A percentile compares a stretch with the other conserved stretches of the same genome.
Conservation (phyloP, 2,888 invertebrate species). For the Agapostemon virescens region DNA sequence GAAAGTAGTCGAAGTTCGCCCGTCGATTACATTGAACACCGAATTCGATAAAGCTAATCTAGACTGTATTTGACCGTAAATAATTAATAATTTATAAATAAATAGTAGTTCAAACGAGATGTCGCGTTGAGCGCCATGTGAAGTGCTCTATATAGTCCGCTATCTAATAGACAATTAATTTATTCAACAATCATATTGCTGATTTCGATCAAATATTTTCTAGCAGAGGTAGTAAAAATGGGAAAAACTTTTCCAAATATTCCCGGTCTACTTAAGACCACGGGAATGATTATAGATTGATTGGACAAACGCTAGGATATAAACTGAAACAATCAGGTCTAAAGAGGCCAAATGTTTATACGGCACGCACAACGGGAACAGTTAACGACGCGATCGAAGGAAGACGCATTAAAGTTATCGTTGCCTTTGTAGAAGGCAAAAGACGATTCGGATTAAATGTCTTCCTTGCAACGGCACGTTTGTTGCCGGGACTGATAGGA, state of each 20-base stretch:
- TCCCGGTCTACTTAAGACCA: not conserved
- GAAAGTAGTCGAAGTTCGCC: too few species aligned
- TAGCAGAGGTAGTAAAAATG: not conserved
- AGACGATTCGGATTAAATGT: not conserved
- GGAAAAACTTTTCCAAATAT: not conserved
- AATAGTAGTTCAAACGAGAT: too few species aligned
- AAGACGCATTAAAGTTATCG: not conserved
- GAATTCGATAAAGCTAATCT: too few species aligned
- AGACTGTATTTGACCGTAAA: too few species aligned
- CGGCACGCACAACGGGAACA: not conserved
- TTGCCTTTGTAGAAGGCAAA: not conserved
- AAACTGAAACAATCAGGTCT: not conserved
- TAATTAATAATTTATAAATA: too few species aligned
- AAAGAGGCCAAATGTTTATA: not conserved
- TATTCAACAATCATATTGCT: not conserved
- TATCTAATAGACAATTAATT: not conserved
- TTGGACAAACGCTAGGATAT: not conserved
- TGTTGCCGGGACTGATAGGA: constrained; percentile 11
- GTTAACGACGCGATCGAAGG: not conserved
- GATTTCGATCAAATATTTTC: not conserved
- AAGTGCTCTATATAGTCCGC: too few species aligned
- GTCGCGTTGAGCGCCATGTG: too few species aligned
- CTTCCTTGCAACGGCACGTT: not conserved
- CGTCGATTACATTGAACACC: too few species aligned
- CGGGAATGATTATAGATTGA: not conserved